phyloP scores from a whole-genome alignment of 2,888 invertebrate genomes.

The Agriotes lineatus region DNA sequence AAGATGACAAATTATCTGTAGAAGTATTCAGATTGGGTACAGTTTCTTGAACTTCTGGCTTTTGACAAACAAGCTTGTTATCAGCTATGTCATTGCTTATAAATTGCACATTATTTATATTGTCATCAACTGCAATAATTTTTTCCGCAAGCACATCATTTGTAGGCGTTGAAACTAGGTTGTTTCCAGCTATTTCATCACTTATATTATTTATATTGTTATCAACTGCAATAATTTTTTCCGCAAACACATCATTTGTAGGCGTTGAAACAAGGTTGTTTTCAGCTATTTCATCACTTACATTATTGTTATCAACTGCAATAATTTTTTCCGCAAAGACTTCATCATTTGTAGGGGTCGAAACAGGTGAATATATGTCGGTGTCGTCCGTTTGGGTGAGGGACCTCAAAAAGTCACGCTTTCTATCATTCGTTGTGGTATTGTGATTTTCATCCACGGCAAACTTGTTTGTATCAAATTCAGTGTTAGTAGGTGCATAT shows the following conservation, averaged over 20 bases:
- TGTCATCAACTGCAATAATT: too few relatives aligned
- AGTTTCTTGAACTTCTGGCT: too few relatives aligned
- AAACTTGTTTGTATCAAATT: slow-evolving; percentile 9
- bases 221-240: too few relatives aligned
- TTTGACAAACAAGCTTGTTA: too few relatives aligned
- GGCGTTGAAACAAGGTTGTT: too few relatives aligned
- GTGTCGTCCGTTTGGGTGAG: slow-evolving; percentile 27
- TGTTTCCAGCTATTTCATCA: neutral
- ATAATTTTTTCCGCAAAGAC: neutral
- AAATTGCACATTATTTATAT: neutral
- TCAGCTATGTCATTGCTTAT: too few relatives aligned
- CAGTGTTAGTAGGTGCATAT: slow-evolving; percentile 7
- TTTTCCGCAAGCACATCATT: too few relatives aligned
- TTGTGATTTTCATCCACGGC: slow-evolving; percentile 45
- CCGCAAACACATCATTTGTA: too few relatives aligned
- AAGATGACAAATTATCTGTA: neutral
- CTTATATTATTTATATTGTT: neutral
- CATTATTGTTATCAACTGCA: too few relatives aligned
- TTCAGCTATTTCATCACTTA: too few relatives aligned
- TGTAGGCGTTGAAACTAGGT: neutral
- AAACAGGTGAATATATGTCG: neutral
- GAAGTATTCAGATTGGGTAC: too few relatives aligned
- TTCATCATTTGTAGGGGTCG: neutral
- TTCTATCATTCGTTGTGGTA: slow-evolving; percentile 26
- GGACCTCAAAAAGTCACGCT: slow-evolving; percentile 41